Percentiles rank a stretch among this genome's conserved stretches.
Conservation (phyloP, 2,888 invertebrate species). For the Drosophila austrosaltans region DNA sequence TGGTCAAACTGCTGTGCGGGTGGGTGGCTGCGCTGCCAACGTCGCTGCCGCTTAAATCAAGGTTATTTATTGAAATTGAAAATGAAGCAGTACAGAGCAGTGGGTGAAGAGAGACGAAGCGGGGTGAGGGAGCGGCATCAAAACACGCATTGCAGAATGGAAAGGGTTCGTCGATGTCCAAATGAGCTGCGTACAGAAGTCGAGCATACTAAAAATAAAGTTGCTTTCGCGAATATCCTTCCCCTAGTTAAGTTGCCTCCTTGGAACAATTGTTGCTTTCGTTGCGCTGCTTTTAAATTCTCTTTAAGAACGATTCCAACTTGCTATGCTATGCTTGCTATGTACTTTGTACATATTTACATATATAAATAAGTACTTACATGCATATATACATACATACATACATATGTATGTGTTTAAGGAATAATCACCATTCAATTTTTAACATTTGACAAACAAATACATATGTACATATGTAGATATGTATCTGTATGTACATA, state of each 20-base stretch:
- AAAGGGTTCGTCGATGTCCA: slow-evolving; percentile 32
- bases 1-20: slow-evolving; percentile 65
- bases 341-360: too few relatives aligned
- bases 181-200: slow-evolving; percentile 23
- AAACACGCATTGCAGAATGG: slow-evolving; percentile 31
- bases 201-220: slow-evolving; percentile 65
- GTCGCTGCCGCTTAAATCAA: slow-evolving; percentile 78
- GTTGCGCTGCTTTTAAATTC: slow-evolving; percentile 45
- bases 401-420: too few relatives aligned
- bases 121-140: slow-evolving; percentile 24
- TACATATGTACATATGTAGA: too few relatives aligned
- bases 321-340: too few relatives aligned
- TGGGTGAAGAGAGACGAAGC: slow-evolving; percentile 21
- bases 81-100: slow-evolving; percentile 63
- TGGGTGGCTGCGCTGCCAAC: slow-evolving; percentile 50
- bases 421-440: too few relatives aligned
- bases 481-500: neutral
- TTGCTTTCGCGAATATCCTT: slow-evolving; percentile 56
- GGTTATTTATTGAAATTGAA: slow-evolving; percentile 81
- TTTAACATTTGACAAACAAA: too few relatives aligned
- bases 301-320: too few relatives aligned
- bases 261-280: slow-evolving; percentile 74
- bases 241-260: slow-evolving; percentile 3
- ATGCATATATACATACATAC: too few relatives aligned
- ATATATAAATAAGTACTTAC: too few relatives aligned